Percentiles rank a stretch among this genome's conserved stretches.
phyloP scores from a whole-genome alignment of 2,888 invertebrate genomes.

The Deilephila porcellus region DNA sequence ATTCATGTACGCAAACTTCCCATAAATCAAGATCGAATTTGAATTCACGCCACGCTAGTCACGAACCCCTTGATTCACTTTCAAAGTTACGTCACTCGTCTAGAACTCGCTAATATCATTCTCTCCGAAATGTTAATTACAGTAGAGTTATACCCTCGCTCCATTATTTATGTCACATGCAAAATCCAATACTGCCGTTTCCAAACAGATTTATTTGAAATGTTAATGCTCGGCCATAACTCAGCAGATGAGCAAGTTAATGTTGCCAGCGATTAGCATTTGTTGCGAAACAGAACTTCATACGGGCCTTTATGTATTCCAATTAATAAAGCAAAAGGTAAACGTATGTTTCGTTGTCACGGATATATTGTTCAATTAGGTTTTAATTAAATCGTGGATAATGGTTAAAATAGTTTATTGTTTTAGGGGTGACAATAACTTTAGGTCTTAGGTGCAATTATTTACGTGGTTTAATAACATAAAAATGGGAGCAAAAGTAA shows the following conservation, averaged over 20 bases:
- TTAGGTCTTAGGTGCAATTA: too few species aligned
- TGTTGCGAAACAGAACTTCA: conserved; percentile 9
- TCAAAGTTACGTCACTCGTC: not conserved
- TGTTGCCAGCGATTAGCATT: conserved; percentile 7
- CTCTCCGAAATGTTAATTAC: conserved; percentile 4
- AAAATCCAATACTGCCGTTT: not conserved
- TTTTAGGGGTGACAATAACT: too few species aligned
- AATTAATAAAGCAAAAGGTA: not conserved
- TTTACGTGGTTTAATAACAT: too few species aligned
- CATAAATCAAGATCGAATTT: too few species aligned
- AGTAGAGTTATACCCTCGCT: not conserved
- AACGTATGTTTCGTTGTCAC: not conserved
- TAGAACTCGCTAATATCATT: not conserved
- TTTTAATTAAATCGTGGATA: too few species aligned
- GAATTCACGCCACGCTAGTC: too few species aligned
- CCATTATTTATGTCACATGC: conserved; percentile 1
- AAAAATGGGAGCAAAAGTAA: too few species aligned
- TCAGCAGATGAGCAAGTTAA: conserved; percentile 11
- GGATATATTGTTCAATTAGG: not conserved
- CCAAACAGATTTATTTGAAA: conserved; percentile 17
- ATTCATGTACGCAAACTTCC: too few species aligned
- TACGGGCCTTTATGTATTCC: not conserved
- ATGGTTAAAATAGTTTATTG: too few species aligned
- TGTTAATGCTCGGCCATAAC: conserved; percentile 19
- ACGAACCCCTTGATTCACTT: not conserved